Base-by-base conservation (phyloP, 2,797 vertebrate genomes). In the Chrosomus eos region DNA sequence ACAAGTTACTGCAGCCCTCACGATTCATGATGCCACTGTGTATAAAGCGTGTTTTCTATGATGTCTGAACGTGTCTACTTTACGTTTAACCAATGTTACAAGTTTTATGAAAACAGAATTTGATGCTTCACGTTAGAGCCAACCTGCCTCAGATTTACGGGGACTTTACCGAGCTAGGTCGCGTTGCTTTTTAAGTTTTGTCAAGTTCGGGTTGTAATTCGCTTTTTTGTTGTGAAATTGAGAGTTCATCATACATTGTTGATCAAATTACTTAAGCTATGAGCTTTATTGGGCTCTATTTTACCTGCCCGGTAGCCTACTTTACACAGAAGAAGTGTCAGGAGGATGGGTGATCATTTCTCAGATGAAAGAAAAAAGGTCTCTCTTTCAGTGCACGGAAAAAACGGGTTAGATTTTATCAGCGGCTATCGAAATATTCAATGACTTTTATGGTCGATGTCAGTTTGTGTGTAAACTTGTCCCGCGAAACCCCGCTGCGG, bases 1-100 rank as follows among this genome's bases (percentile, higher is more conserved):
- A 83, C 81, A 88, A 83, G 72, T 87, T 86, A 31, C 74, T 48
- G 62, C 72, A 79, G 81, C 62, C 68, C 74, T 71, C 60, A n/a
- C 62, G 60, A 79, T 55, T 45, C 68, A 80, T 38, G 23, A 64
- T 79, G 64, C 21, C 33, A 28, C 60, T 51, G 31, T 53, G 45
- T 43, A 33, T 43, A 68, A 60, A 70, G n/a, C 36, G 43, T 36
- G 48, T 78, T 60, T 60, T 38, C 28, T n/a, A 7, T 28, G 7
- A 19, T 38, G 23, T 51, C 11, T 64, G 1, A 43, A 51, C 14
- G 7, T 14, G 45, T 16, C 28, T 51, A 3, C 19, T 26, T 14
- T 26, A 8, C n/a, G 18, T 73, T 58, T 76, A 13, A 53, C 16
- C 11, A 18, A 2, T 68, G n/a, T 53, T 48, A 16, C 13, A n/a